These are phyloP conservation scores for Zosterops lateralis DNA, from an alignment of 2,113 vertebrate species.

Conservation along the genomic window DNA sequence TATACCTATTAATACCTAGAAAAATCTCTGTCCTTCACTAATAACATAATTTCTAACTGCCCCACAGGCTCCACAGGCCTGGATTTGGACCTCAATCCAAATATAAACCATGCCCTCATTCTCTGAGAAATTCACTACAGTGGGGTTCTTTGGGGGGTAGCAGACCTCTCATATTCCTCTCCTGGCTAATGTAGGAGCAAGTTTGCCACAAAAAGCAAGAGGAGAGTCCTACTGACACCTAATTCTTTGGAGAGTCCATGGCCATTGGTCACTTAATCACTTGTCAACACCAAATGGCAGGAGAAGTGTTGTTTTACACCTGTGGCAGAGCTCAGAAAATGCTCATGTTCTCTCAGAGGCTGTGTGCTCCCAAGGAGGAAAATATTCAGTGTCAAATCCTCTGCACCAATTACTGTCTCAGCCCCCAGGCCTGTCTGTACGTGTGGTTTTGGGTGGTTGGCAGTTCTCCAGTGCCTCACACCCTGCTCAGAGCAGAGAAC, in stretches of 20 bases:
- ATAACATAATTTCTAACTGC: no score
- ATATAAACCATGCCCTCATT: no score
- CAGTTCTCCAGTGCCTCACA: not conserved
- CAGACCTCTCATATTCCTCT: not conserved
- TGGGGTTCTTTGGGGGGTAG: not conserved
- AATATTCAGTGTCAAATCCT: not conserved
- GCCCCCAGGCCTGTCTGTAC: fast-evolving
- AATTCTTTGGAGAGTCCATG: not conserved
- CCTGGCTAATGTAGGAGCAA: not conserved
- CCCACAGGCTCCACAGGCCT: no score
- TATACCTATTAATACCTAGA: no score
- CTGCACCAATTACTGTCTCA: not conserved
- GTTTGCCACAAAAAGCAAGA: not conserved
- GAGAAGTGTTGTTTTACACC: not conserved
- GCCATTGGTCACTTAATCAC: not conserved
- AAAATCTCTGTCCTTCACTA: no score
- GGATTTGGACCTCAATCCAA: no score
- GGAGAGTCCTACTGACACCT: not conserved
- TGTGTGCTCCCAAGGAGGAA: not conserved
- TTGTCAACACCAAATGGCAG: not conserved
- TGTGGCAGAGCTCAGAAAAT: not conserved
- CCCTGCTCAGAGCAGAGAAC: not conserved
- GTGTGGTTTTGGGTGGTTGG: not conserved
- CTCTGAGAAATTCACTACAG: no score
- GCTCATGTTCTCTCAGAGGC: not conserved